Evolutionary conservation across 2,797 vertebrate species (phyloP).

Genomic region (Peromyscus eremicus): DNA sequence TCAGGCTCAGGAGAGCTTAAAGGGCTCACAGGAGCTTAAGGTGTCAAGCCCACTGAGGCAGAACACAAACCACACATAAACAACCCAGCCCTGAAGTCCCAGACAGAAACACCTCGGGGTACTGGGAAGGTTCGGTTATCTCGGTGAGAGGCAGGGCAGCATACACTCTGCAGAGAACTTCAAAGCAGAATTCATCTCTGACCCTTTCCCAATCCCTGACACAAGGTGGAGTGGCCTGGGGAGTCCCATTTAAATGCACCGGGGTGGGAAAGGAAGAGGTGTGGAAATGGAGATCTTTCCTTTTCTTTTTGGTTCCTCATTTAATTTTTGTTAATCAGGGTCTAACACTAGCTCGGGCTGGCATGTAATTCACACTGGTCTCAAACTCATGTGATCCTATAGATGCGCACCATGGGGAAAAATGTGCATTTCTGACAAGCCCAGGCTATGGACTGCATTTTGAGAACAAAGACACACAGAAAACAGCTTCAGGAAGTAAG

Average conservation of each 20-base stretch:
- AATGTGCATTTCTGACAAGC: neutral
- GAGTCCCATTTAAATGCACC: neutral
- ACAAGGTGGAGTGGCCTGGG: fast-evolving
- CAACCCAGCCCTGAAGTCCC: neutral
- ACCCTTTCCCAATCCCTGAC: neutral
- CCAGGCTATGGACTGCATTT: neutral
- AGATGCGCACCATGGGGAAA: neutral
- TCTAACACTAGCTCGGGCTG: neutral
- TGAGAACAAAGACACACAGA: neutral
- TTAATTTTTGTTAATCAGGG: neutral
- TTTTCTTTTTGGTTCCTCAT: no score
- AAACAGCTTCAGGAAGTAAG: neutral
- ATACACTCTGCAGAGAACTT: neutral
- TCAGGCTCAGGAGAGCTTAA: slow-evolving; percentile 72
- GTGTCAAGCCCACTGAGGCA: slow-evolving; percentile 60
- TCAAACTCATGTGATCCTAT: neutral
- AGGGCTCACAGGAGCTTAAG: slow-evolving; percentile 65
- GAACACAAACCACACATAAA: slow-evolving; percentile 53
- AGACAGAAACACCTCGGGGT: neutral
- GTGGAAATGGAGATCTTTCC: neutral
- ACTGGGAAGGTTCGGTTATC: neutral
- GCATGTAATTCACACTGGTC: neutral
- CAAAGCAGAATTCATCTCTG: neutral
- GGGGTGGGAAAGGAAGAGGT: neutral
- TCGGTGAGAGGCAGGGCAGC: neutral